Evolutionary conservation across 2,797 vertebrate genomes (phyloP), one percentile per base, ranked within the genome.

Genomic region (Crenuchus spilurus): DNA sequence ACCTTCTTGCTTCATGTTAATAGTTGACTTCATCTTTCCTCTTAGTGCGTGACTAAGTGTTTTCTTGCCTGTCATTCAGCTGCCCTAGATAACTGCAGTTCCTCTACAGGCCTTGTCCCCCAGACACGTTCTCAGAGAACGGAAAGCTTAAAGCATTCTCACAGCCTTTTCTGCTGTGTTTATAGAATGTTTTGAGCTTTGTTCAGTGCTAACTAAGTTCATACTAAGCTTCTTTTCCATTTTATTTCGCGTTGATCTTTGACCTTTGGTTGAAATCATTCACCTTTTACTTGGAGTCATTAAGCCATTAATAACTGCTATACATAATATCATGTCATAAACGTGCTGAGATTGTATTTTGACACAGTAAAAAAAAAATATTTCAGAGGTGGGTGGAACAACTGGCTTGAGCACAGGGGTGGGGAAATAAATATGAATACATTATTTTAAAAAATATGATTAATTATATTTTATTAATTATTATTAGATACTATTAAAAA

Each of bases 21-120:
- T 30, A 39, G 30, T 33, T 41, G 46, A 37, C 64, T 54, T 7
- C 58, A 41, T 69, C 54, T 74, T 54, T 78, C 58, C 65, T 74
- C 68, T 57, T 33, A 75, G 41, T 77, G 48, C 44, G 33, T 63
- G 54, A 69, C 64, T n/a, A 41, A 44, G 24, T 78, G 76, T 70
- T 76, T 81, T 78, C 60, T 72, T 44, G 72, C 68, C 60, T 58
- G 72, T 73, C 64, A 73, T 70, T 78, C 46, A 65, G 39, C 31
- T 44, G 49, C 3, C n/a, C 14, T 24, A 80, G 78, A 82, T 82
- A 80, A 80, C 68, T 63, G 7, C 33, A 78, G 75, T 83, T 80
- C 70, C 71, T 78, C 26, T 70, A 28, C 35, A 52, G 62, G 60
- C 61, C 30, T 66, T 2, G 22, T 31, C n/a, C 41, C 16, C 20